Percentiles rank a stretch among this genome's conserved stretches.
These are phyloP conservation scores for Clinocottus analis DNA, from an alignment of 2,113 vertebrate species.

Conservation along the genomic window DNA sequence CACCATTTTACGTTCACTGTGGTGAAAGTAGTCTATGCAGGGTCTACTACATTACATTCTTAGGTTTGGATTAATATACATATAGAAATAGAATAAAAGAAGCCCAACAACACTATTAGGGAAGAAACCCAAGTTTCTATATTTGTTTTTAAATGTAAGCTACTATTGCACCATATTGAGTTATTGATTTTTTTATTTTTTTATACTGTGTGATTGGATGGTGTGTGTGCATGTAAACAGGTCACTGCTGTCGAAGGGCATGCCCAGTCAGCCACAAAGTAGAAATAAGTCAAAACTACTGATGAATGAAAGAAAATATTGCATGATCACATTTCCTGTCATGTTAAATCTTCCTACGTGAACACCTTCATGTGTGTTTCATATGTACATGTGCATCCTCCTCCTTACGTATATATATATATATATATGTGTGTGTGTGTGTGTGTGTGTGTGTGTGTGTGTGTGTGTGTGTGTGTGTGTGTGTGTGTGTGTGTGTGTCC, in stretches of 20 bases:
- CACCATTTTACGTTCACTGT: not conserved
- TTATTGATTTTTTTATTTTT: not conserved
- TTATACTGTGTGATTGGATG: not conserved
- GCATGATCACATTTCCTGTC: conserved; percentile 5
- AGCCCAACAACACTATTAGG: not conserved
- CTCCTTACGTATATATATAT: not conserved
- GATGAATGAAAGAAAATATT: not conserved
- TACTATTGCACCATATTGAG: not conserved
- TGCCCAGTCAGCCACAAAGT: not conserved
- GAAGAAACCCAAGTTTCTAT: not conserved
- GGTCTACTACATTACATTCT: not conserved
- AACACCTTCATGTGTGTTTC: conserved; percentile 3
- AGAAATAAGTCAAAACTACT: not conserved
- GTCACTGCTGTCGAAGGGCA: not conserved
- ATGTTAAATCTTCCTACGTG: not conserved
- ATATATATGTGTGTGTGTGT: not conserved
- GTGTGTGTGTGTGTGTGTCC: not conserved
- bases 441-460: not conserved
- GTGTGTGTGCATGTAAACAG: not conserved
- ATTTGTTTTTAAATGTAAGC: not conserved
- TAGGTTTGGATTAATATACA: not conserved
- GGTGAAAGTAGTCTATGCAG: not conserved
- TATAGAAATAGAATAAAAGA: not conserved
- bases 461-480: not conserved
- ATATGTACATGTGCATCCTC: conserved; percentile 6